Percentiles rank a stretch among this genome's conserved stretches.
Conservation (phyloP, 2,113 vertebrate genomes). For the Erinaceus europaeus region DNA sequence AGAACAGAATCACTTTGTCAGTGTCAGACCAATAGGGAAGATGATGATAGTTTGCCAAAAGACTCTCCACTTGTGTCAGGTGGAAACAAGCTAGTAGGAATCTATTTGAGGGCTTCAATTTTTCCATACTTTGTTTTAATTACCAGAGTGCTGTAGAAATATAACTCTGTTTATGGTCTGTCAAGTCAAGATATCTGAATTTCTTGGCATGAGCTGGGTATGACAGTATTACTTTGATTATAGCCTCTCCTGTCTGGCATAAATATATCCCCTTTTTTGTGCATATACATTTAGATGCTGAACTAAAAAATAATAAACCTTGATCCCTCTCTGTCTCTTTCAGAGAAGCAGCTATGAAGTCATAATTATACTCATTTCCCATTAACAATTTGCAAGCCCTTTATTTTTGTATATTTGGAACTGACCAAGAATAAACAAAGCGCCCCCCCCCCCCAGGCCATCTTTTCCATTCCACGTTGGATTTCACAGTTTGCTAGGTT, state of each 20-base stretch:
- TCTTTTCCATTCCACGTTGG: constrained; percentile 51
- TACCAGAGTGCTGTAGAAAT: not conserved
- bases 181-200: constrained; percentile 38
- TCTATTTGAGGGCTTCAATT: not conserved
- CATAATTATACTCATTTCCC: constrained; percentile 72
- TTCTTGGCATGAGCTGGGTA: constrained; percentile 58
- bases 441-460: constrained; percentile 52
- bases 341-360: constrained; percentile 78
- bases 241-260: constrained; percentile 56
- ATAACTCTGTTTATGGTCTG: constrained; percentile 2
- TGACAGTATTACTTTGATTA: constrained; percentile 59
- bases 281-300: constrained; percentile 61
- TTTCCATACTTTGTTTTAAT: constrained; percentile 26
- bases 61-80: not conserved
- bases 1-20: constrained; percentile 9
- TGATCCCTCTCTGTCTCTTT: constrained; percentile 63
- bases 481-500: constrained; percentile 58
- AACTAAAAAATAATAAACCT: constrained; percentile 62
- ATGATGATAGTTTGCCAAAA: constrained; percentile 35
- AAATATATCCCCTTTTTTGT: constrained; percentile 74
- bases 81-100: not conserved
- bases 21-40: not conserved
- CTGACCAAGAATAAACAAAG: constrained; percentile 69
- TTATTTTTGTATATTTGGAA: constrained; percentile 66
- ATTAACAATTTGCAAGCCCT: constrained; percentile 66